These are phyloP conservation scores for Microctenopoma lineatum DNA, from an alignment of 2,797 vertebrate species.

Conservation along the genomic window DNA sequence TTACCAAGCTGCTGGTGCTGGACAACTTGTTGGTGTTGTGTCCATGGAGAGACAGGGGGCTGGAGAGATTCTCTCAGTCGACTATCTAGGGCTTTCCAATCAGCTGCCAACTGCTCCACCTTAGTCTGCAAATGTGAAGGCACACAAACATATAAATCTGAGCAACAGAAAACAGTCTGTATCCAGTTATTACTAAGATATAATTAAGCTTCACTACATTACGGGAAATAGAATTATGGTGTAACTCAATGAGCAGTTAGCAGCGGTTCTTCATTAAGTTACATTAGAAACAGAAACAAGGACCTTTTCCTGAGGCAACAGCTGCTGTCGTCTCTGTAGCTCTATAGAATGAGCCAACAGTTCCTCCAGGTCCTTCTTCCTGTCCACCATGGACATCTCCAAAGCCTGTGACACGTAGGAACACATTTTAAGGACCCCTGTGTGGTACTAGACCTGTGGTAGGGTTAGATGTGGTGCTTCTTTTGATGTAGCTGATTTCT, in stretches of 20 bases:
- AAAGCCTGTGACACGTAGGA: slow-evolving; percentile 66
- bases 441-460: not conserved
- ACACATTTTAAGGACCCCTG: not conserved
- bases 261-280: slow-evolving; percentile 28
- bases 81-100: slow-evolving; percentile 84
- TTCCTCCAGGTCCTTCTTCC: slow-evolving; percentile 83
- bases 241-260: slow-evolving; percentile 28
- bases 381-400: slow-evolving; percentile 81
- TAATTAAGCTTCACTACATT: slow-evolving; percentile 27
- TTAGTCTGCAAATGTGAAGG: slow-evolving; percentile 69
- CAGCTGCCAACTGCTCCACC: slow-evolving; percentile 83
- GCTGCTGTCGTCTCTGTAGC: slow-evolving; percentile 83
- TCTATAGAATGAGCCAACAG: slow-evolving; percentile 83
- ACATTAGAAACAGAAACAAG: slow-evolving; percentile 8
- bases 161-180: slow-evolving; percentile 3
- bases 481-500: not conserved
- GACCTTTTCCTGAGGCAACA: slow-evolving; percentile 86
- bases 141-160: not conserved
- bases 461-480: not conserved
- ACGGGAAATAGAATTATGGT: slow-evolving; percentile 4
- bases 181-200: slow-evolving; percentile 28
- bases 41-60: slow-evolving; percentile 72
- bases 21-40: slow-evolving; percentile 73
- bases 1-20: slow-evolving; percentile 81
- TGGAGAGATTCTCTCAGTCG: slow-evolving; percentile 79